phyloP scores from a whole-genome alignment of 2,888 invertebrate genomes.

The Drosophila aldrichi region DNA sequence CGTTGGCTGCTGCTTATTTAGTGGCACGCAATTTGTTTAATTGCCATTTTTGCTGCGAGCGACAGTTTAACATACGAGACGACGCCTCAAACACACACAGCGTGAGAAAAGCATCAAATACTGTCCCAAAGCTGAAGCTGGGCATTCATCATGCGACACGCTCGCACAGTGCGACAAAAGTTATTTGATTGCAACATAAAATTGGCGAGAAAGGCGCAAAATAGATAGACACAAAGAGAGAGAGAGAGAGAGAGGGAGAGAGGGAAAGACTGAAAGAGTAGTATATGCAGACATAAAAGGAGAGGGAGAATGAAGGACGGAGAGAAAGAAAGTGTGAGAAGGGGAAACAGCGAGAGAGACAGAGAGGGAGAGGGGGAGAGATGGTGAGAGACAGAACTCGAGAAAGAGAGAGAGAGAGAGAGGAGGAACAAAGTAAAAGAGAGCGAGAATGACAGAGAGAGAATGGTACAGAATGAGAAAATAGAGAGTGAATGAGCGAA shows the following conservation, averaged over 20 bases:
- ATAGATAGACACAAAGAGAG: too few relatives aligned
- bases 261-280: not conserved
- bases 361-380: too few relatives aligned
- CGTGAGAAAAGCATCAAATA: conserved; percentile 75
- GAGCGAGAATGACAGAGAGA: too few relatives aligned
- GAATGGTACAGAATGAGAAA: too few relatives aligned
- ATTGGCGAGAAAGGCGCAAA: not conserved
- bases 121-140: conserved; percentile 43
- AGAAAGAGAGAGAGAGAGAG: too few relatives aligned
- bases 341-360: too few relatives aligned
- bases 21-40: conserved; percentile 84
- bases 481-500: too few relatives aligned
- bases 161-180: conserved; percentile 36
- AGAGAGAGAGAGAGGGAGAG: not conserved
- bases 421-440: too few relatives aligned
- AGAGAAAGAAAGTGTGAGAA: too few relatives aligned
- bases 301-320: not conserved
- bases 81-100: conserved; percentile 64
- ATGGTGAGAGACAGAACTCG: too few relatives aligned
- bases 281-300: not conserved
- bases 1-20: conserved; percentile 6
- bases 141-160: conserved; percentile 67
- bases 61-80: conserved; percentile 84
- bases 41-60: conserved; percentile 82
- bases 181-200: not conserved